Base-by-base conservation (phyloP, 2,888 invertebrate species). In the Caenorhabditis imperialis region DNA sequence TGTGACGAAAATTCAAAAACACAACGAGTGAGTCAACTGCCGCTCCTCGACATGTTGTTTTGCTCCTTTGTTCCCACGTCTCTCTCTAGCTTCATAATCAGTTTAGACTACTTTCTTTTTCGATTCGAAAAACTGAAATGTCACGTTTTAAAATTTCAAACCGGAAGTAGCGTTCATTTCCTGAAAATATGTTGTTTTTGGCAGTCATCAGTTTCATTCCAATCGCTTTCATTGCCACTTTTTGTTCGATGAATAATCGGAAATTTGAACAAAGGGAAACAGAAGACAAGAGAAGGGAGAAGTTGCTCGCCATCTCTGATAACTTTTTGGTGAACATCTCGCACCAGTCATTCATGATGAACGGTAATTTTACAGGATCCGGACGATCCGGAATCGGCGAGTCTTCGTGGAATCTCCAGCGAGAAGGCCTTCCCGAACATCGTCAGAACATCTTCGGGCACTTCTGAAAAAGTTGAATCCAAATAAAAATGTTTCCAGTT, bases 161-260 rank as follows among this genome's bases (percentile, higher is more conserved):
- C 6, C 40, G 40, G 40, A 40, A 40, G 14, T 18, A 6, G 18
- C 40, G 35, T 51, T 30, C 47, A 55, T 33, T 47, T 65, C 63
- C 22, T 4, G 23, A 8, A 57, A 33, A 14, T 12, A 65, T 65
- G 65, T 38, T 65, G 40, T 48, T 48, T 25, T 37, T 55, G 20
- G 25, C 57, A 48, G 48, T 65, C 55, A 42, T 65, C 55, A 42
- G 50, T 65, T 57, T 57, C 55, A 57, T 65, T 65, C 57, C 65
- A 55, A 57, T 55, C 48, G 40, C 44, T 12, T 8, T 42, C 42
- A 57, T 65, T 40, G 55, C 37, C 30, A 50, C 65, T 14, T 65
- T 65, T 57, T 65, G 65, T 57, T 65, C 65, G 22, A 33, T 42
- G 48, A 55, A 50, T 53, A 40, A n/a, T 27, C 63, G 63, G 6